phyloP scores from a whole-genome alignment of 2,888 invertebrate genomes.

The Aphidoletes aphidimyza region DNA sequence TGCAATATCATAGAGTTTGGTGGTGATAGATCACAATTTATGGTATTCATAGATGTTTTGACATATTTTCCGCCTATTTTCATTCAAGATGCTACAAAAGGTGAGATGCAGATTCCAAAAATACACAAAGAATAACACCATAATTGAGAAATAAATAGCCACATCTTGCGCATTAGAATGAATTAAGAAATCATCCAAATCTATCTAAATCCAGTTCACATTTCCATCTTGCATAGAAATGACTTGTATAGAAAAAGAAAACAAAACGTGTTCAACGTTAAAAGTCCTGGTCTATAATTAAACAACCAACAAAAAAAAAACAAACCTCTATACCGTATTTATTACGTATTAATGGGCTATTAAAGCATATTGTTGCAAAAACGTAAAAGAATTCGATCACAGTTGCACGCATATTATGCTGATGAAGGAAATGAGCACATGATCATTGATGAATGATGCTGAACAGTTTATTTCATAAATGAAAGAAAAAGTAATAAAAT shows the following conservation, averaged over 20 bases:
- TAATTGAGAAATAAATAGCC: neutral
- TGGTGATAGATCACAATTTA: conserved; percentile 24
- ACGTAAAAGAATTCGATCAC: neutral
- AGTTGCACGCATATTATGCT: neutral
- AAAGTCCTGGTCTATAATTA: no score
- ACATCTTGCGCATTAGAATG: no score
- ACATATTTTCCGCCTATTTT: conserved; percentile 17
- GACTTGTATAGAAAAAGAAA: no score
- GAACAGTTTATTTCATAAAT: no score
- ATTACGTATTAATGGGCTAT: conserved; percentile 45
- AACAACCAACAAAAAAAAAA: neutral
- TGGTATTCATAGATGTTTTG: conserved; percentile 12
- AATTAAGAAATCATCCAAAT: no score
- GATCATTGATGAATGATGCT: neutral
- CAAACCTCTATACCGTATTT: neutral
- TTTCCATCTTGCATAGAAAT: no score
- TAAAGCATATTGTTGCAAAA: conserved; percentile 4
- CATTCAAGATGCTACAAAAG: neutral
- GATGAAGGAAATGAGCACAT: no score
- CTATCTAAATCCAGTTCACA: no score
- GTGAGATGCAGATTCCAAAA: conserved; percentile 14
- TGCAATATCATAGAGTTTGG: neutral
- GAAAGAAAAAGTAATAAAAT: no score
- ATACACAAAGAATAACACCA: neutral
- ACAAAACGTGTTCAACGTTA: no score